Conservation (phyloP, 1,140 invertebrate genomes). For the Drosophila lacteicornis region DNA sequence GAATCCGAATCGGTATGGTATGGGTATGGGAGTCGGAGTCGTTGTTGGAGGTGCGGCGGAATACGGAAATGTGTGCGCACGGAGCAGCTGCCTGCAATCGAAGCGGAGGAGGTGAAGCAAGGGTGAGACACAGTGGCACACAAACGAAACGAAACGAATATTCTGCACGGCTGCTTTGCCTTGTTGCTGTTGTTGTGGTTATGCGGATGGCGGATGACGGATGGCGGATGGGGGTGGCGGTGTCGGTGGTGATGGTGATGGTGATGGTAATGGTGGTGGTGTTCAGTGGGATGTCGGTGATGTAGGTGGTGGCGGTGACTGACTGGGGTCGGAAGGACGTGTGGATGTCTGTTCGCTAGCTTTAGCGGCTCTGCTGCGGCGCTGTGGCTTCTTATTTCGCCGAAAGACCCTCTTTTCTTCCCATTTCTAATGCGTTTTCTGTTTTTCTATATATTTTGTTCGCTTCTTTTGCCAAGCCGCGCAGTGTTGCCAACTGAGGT, state of each 20-base stretch:
- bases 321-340: neutral
- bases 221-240: slow-evolving; percentile 9
- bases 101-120: slow-evolving; percentile 9
- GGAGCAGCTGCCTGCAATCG: slow-evolving; percentile 22
- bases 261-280: neutral
- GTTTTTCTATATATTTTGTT: slow-evolving; percentile 2
- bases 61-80: slow-evolving; percentile 30
- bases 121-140: slow-evolving; percentile 24
- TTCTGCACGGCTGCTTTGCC: slow-evolving; percentile 18
- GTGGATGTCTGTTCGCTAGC: slow-evolving; percentile 4
- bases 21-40: neutral
- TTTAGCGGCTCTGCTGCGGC: neutral
- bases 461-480: slow-evolving; percentile 29
- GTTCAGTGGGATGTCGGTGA: slow-evolving; percentile 1
- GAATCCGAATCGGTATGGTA: neutral
- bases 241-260: neutral
- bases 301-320: neutral
- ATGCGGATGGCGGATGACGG: slow-evolving; percentile 16
- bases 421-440: slow-evolving; percentile 15
- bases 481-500: slow-evolving; percentile 43
- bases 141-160: slow-evolving; percentile 14
- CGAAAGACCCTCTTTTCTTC: slow-evolving; percentile 10
- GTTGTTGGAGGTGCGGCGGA: slow-evolving; percentile 4
- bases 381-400: slow-evolving; percentile 26
- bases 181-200: slow-evolving; percentile 40